phyloP scores from a whole-genome alignment of 2,113 vertebrate species.

The Aptenodytes patagonicus region DNA sequence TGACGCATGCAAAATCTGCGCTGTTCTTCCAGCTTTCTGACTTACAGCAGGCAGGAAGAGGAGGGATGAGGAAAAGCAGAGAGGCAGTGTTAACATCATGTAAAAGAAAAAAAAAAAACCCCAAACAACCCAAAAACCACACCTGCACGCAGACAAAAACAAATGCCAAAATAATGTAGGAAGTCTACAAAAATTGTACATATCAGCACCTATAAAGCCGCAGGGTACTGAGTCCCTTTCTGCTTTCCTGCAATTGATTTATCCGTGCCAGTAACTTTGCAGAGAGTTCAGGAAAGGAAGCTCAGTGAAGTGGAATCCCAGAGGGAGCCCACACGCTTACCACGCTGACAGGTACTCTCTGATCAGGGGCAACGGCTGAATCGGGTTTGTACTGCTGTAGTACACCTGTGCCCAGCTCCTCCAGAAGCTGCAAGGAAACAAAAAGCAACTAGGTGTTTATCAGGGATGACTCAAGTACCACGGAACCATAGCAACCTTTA shows the following conservation, averaged over 20 bases:
- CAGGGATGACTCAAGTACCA: background rate
- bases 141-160: background rate
- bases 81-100: background rate
- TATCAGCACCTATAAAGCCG: rapidly evolving
- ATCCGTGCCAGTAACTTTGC: background rate
- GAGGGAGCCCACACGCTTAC: slow-evolving; percentile 57
- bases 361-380: slow-evolving; percentile 53
- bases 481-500: background rate
- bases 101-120: background rate
- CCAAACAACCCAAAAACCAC: background rate
- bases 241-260: background rate
- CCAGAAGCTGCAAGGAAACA: slow-evolving; percentile 81
- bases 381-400: slow-evolving; percentile 89
- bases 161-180: background rate
- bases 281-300: background rate
- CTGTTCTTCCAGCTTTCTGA: background rate
- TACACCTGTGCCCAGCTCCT: slow-evolving; percentile 90
- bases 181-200: background rate
- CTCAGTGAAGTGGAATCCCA: background rate
- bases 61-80: background rate
- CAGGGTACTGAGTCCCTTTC: background rate
- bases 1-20: background rate
- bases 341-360: slow-evolving; percentile 78
- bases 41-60: background rate
- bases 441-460: background rate